Evolutionary conservation across 2,113 vertebrate genomes (phyloP), one percentile per base, ranked within the genome.

Genomic region (Garra rufa): DNA sequence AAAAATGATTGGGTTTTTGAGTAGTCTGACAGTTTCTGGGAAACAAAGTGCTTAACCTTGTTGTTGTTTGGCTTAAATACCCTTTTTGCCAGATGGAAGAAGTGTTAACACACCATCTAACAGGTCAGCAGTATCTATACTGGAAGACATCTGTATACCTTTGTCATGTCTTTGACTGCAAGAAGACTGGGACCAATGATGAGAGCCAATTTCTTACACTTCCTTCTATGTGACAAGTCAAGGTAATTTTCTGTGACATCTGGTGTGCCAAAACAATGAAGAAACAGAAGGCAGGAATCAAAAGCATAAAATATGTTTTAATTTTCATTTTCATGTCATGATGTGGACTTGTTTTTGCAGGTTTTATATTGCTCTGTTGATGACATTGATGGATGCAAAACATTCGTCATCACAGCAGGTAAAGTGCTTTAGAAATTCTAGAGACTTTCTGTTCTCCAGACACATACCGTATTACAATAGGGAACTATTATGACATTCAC

Each of bases 391-490:
- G 80, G 90, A 90, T 63, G 69, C 90, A 85, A 71, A 90, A 93
- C 90, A 92, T 91, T 93, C 91, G 90, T 55, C 90, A 93, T 86
- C 81, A 89, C 91, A 90, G 85, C 89, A 88, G 86, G 88, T 93
- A 96, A 93, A 95, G 94, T 95, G 92, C 94, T 92, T 92, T 81
- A 67, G 19, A 81, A 30, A 67, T 81, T 52, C 65, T 48, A 15
- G 61, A 19, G 15, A 44, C 70, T 43, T 76, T 78, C 55, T 61
- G 76, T 3, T 26, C 34, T 30, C n/a, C 38, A 61, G n/a, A 73
- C 13, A 46, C 70, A 46, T 46, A 41, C 24, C 55, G 1, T 44
- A 77, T 77, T 17, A 61, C n/a, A 79, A 63, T 24, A 14, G 30
- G 41, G 38, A 63, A 24, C 17, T 44, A 77, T 77, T 77, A 6